Conservation (phyloP, 2,888 invertebrate genomes). For the Octonoba sinensis region DNA sequence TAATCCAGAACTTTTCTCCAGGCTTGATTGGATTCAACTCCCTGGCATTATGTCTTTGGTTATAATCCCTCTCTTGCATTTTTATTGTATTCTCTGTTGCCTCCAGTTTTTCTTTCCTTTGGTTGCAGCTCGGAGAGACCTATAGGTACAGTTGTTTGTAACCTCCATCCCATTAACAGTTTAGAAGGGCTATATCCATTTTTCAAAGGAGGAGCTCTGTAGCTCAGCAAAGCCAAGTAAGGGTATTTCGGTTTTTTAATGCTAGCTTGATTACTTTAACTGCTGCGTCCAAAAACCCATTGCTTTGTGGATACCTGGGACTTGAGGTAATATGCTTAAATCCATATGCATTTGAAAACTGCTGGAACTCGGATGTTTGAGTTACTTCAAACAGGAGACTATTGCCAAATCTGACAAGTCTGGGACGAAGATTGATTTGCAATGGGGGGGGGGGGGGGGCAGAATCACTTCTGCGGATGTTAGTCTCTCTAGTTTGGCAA, state of each 20-base stretch:
- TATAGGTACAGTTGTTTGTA: too few species aligned
- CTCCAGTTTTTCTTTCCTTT: not conserved
- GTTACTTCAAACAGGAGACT: not conserved
- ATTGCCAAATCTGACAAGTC: not conserved
- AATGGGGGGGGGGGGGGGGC: too few species aligned
- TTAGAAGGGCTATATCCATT: not conserved
- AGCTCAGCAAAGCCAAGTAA: too few species aligned
- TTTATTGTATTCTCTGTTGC: not conserved
- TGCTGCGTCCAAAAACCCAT: not conserved
- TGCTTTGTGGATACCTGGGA: not conserved
- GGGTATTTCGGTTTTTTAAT: not conserved
- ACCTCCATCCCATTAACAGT: not conserved
- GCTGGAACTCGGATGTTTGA: not conserved
- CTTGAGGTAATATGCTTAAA: too few species aligned
- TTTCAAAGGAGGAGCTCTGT: not conserved
- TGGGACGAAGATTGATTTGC: not conserved
- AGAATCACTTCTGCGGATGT: too few species aligned
- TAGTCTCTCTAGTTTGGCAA: not conserved
- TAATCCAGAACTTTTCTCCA: too few species aligned
- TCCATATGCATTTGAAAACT: not conserved
- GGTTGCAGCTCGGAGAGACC: not conserved
- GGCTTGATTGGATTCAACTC: too few species aligned
- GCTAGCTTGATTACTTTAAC: not conserved
- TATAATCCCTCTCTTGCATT: not conserved
- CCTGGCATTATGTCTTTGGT: not conserved